These are phyloP conservation scores for Watsonalla binaria DNA, from an alignment of 2,888 invertebrate species.

Conservation along the genomic window DNA sequence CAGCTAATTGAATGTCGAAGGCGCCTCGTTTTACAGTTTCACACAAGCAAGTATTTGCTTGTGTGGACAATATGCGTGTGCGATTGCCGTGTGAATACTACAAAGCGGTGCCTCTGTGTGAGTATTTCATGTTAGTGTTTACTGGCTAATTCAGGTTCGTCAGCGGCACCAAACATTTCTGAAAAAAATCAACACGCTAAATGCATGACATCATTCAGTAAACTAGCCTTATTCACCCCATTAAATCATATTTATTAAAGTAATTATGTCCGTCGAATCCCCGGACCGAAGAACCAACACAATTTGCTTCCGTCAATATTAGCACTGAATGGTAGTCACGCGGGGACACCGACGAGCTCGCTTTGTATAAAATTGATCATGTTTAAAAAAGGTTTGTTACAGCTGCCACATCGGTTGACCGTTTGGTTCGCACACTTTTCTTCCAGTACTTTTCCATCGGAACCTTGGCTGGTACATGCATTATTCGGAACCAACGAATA, in stretches of 20 bases:
- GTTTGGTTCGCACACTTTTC: constrained; percentile 45
- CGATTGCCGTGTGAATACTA: constrained; percentile 37
- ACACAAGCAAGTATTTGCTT: constrained; percentile 31
- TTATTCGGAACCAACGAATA: constrained; percentile 29
- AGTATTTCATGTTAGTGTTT: constrained; percentile 34
- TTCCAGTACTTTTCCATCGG: constrained; percentile 64
- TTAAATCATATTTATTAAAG: background rate
- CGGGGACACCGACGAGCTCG: background rate
- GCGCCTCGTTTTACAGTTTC: constrained; percentile 44
- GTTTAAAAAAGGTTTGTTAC: constrained; percentile 40
- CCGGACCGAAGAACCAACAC: background rate
- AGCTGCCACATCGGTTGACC: constrained; percentile 27
- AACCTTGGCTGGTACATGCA: constrained; percentile 36
- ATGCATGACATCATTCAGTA: background rate
- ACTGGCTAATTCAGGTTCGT: constrained; percentile 42
- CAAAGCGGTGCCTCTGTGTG: constrained; percentile 42
- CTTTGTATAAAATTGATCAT: constrained; percentile 3
- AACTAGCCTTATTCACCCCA: background rate
- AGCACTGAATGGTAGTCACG: background rate
- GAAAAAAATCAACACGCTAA: constrained; percentile 23
- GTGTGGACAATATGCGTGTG: constrained; percentile 19
- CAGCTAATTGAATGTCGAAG: constrained; percentile 32
- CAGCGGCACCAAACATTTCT: constrained; percentile 46
- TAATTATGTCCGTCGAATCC: background rate
- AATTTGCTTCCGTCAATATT: background rate